Base-by-base conservation (phyloP, 92 coral and sea anemone species). In the Parazoanthus swiftii region DNA sequence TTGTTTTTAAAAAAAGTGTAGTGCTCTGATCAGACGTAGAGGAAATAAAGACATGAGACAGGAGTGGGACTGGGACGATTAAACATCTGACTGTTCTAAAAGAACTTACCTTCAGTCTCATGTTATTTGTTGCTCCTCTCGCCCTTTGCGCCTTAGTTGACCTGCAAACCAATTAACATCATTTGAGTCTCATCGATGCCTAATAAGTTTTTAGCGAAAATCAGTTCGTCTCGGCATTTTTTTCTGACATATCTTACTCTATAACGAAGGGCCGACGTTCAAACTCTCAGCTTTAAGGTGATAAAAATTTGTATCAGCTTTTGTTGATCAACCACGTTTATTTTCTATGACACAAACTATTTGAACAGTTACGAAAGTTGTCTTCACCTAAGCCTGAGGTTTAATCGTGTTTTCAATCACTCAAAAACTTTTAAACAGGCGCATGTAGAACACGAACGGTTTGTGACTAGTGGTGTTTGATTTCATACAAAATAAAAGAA, bases 131-230 rank as follows among this genome's bases (percentile, higher is more conserved):
- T 13, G 96, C 92, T 35, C 95, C 98, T 51, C 98, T 89, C 35
- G 92, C 96, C 80, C 98, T 85, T 48, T 95, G 98, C 35, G 95
- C 93, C 74, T 95, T 95, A 5, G 94, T 95, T 18, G 94, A 88
- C 74, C 98, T 95, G 88, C 36, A 50, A 76, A 74, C 15, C 23
- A 74, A 76, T 43, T 54, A 50, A 67, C 14, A 36, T 26, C 20
- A 29, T 20, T 15, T 80, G 8, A 51, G 37, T 50, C 43, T 36
- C 44, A 20, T 43, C 16, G 83, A 46, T 46, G 11, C 51, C 51
- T 3, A 46, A 46, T 46, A 5, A 46, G 9, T 46, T 63, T 18
- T 63, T 23, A 63, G 70, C 26, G 7, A 23, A 6, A 63, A 63
- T 23, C 15, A 63, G 70, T 63, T 63, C 14, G 59, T 54, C 14